These are phyloP conservation scores for Philaethria dido DNA, from an alignment of 2,888 invertebrate species.

Conservation along the genomic window DNA sequence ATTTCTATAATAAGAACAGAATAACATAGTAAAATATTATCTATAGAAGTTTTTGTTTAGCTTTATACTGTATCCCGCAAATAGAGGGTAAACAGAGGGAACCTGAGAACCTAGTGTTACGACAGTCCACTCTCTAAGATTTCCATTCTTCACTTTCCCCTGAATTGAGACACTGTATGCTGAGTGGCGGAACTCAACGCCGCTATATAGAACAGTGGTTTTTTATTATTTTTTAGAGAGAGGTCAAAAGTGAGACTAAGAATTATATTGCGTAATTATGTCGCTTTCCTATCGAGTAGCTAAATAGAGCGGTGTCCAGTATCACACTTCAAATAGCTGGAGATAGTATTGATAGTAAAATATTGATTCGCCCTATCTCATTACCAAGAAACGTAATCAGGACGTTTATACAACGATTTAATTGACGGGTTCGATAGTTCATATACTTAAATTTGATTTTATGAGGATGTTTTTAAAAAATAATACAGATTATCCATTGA, in stretches of 20 bases:
- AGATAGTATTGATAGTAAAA: constrained; percentile 53
- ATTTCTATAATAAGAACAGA: too few relatives aligned
- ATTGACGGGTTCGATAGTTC: constrained; percentile 18
- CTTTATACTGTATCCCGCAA: too few relatives aligned
- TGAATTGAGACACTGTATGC: too few relatives aligned
- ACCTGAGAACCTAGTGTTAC: too few relatives aligned
- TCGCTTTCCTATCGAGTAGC: constrained; percentile 45
- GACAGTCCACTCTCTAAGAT: too few relatives aligned
- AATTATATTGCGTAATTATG: constrained; percentile 21
- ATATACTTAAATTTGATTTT: background rate
- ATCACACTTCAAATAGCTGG: constrained; percentile 52
- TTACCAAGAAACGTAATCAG: constrained; percentile 55
- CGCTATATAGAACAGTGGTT: too few relatives aligned
- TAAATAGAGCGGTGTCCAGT: constrained; percentile 50
- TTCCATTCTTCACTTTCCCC: too few relatives aligned
- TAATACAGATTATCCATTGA: too few relatives aligned
- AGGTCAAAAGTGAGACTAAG: constrained; percentile 2
- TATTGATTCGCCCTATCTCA: constrained; percentile 56
- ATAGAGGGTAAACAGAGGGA: too few relatives aligned
- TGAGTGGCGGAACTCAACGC: too few relatives aligned
- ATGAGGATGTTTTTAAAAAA: background rate
- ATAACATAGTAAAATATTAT: too few relatives aligned
- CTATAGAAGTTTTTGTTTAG: too few relatives aligned
- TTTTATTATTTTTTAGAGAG: background rate
- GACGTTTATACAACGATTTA: constrained; percentile 30